Evolutionary conservation across 1,140 invertebrate species (phyloP).

Genomic region (Hyphantria cunea): DNA sequence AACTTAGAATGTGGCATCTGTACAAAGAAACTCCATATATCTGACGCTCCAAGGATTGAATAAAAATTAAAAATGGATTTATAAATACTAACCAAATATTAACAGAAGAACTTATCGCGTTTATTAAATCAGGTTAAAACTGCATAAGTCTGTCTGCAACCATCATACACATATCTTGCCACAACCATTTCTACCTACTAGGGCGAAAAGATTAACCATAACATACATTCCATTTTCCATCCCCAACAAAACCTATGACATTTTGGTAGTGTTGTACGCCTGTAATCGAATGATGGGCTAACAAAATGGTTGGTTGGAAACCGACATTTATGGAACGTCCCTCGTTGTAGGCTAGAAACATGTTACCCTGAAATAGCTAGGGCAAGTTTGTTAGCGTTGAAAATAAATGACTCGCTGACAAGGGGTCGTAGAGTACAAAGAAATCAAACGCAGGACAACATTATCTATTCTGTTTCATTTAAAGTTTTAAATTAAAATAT

Average conservation of each 20-base stretch:
- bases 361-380: slow-evolving; percentile 8
- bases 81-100: not conserved
- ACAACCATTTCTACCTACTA: slow-evolving; percentile 15
- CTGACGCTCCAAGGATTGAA: too few species aligned
- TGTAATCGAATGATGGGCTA: slow-evolving; percentile 16
- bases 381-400: slow-evolving; percentile 1
- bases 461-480: slow-evolving; percentile 2
- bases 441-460: slow-evolving; percentile 11
- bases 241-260: slow-evolving; percentile 7
- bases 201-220: slow-evolving; percentile 24
- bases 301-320: slow-evolving; percentile 18
- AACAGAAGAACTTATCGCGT: not conserved
- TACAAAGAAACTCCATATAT: not conserved
- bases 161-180: slow-evolving; percentile 17
- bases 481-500: not conserved
- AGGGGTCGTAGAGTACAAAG: slow-evolving; percentile 2
- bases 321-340: not conserved
- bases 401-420: slow-evolving; percentile 8
- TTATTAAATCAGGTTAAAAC: slow-evolving; percentile 5
- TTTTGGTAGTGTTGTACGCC: slow-evolving; percentile 4
- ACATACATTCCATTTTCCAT: slow-evolving; percentile 20
- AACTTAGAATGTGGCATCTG: not conserved
- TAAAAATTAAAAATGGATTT: too few species aligned
- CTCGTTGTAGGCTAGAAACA: slow-evolving; percentile 9
- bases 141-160: slow-evolving; percentile 15